Base-by-base conservation (phyloP, 2,888 invertebrate species). In the Leptogaster cylindrica region DNA sequence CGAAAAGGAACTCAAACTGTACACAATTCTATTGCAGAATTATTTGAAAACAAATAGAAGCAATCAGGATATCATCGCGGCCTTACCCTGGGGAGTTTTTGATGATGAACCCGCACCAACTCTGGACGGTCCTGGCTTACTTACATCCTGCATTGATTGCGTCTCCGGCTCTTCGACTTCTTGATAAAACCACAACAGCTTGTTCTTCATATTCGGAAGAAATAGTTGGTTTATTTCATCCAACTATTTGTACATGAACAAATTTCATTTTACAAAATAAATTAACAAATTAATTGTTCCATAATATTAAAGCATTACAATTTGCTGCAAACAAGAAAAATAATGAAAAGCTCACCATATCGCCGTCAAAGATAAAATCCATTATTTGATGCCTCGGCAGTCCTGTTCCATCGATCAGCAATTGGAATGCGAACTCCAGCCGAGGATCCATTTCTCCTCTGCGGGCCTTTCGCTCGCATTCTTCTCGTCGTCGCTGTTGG, bases 401-500 rank as follows among this genome's bases (percentile, higher is more conserved):
- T 12, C 89, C 89, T 0, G 93, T 93, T 61, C 90, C 91, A 75
- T 93, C 93, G 77, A 93, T 91, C 72, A 94, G 84, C 55, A 93
- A 85, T 78, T 94, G 93, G 82, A 94, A 93, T 68, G 92, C 89
- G 82, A 93, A 94, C 83, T 94, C 94, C 85, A 94, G 82, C 70
- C 94, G 86, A 76, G 93, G 93, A 82, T 94, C 94, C 91, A 94
- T 94, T 80, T 94, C 94, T 83, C 93, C 94, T 67, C 94, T 85
- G 66, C 94, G 85, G 10, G 93, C 93, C 77, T 93, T 93, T 74
- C 93, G 86, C 83, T 93, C 93, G 88, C 93, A 93, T 92, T 93
- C 93, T 88, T 93, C 93, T 70, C 93, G 85, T 70, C 93, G 84
- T 72, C 87, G 84, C 89, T 89, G 79, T 73, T 79, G 77, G 76